phyloP scores from a whole-genome alignment of 2,113 vertebrate species.

The Formicarius rufipectus region DNA sequence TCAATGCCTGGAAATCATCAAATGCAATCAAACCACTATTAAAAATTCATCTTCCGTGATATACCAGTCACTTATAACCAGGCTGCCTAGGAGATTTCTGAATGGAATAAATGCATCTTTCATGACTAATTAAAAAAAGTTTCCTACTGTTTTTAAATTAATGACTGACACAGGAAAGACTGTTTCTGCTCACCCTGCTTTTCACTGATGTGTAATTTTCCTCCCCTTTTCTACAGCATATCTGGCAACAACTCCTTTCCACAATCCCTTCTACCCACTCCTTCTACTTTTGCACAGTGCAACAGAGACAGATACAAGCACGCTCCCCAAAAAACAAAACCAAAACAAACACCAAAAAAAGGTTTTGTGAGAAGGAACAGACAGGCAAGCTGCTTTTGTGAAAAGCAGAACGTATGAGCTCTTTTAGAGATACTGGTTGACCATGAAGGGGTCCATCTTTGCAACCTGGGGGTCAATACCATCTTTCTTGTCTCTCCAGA shows the following conservation, averaged over 20 bases:
- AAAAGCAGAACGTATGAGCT: not conserved
- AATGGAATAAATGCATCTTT: not conserved
- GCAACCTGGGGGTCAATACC: not conserved
- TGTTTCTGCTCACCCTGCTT: not conserved
- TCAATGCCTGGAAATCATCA: not conserved
- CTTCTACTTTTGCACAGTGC: not conserved
- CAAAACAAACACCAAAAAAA: no score
- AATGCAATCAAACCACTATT: not conserved
- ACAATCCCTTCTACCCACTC: not conserved
- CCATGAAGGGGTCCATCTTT: not conserved
- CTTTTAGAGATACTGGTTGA: not conserved
- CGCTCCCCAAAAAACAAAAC: fast-evolving
- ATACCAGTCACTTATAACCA: not conserved
- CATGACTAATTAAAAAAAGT: not conserved
- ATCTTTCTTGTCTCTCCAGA: not conserved
- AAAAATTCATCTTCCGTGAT: not conserved
- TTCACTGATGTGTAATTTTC: not conserved
- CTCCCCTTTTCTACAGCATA: not conserved
- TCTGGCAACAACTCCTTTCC: not conserved
- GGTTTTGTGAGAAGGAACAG: not conserved
- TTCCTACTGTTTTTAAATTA: not conserved
- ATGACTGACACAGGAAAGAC: not conserved
- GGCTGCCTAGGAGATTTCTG: not conserved
- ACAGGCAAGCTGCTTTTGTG: not conserved
- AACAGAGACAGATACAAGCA: not conserved